These are phyloP conservation scores for Drosophila percnosoma DNA, from an alignment of 2,888 invertebrate genomes.

Conservation along the genomic window DNA sequence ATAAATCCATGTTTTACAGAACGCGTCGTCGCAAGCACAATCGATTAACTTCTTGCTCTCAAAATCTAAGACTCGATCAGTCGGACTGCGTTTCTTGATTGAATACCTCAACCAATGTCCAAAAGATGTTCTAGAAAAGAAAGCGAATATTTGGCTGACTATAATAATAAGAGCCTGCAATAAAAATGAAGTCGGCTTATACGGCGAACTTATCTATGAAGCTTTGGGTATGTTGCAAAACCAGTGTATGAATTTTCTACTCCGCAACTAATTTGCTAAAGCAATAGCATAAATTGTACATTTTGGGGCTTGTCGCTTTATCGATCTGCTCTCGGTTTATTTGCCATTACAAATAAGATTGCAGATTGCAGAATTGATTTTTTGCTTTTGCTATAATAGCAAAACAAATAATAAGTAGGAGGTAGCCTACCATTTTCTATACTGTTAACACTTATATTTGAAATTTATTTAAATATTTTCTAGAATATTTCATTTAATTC, in stretches of 20 bases:
- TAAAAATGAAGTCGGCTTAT: slow-evolving; percentile 36
- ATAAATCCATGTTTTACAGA: slow-evolving; percentile 7
- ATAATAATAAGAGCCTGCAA: slow-evolving; percentile 43
- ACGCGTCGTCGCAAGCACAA: slow-evolving; percentile 28
- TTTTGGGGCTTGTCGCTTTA: no score
- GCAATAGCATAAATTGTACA: no score
- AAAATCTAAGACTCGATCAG: slow-evolving; percentile 27
- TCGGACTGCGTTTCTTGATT: slow-evolving; percentile 50
- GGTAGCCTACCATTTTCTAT: not conserved
- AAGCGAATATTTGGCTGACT: slow-evolving; percentile 40
- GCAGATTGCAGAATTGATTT: not conserved
- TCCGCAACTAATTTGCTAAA: not conserved
- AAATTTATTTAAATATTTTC: no score
- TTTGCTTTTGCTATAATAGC: not conserved
- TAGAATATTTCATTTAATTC: no score
- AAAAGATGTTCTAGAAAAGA: slow-evolving; percentile 26
- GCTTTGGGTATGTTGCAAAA: slow-evolving; percentile 45
- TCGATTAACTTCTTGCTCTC: slow-evolving; percentile 36
- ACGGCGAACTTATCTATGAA: slow-evolving; percentile 52
- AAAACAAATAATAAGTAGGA: not conserved
- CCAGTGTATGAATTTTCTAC: not conserved
- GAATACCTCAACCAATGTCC: slow-evolving; percentile 32
- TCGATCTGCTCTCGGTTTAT: no score
- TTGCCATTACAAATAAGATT: not conserved
- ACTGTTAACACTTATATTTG: not conserved